These are phyloP conservation scores for Chamaea fasciata DNA, from an alignment of 2,113 vertebrate genomes.

Conservation along the genomic window DNA sequence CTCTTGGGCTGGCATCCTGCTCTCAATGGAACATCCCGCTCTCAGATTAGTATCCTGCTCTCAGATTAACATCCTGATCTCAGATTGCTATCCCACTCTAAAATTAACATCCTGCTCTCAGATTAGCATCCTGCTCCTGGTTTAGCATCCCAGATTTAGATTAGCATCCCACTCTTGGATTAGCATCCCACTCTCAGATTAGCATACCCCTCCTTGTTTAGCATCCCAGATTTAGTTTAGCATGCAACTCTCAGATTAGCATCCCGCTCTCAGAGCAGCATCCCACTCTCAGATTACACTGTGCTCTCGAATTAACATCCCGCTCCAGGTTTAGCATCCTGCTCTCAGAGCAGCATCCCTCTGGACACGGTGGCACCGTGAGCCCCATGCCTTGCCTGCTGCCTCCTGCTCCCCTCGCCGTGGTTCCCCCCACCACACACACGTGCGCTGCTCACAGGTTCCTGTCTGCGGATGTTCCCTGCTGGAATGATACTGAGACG, in stretches of 20 bases:
- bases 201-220: not conserved
- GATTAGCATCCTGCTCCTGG: not conserved
- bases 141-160: not conserved
- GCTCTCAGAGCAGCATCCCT: not conserved
- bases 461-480: not conserved
- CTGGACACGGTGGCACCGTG: rapidly evolving
- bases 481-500: not conserved
- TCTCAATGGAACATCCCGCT: not conserved
- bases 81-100: not conserved
- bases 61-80: not conserved
- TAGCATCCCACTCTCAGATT: not conserved
- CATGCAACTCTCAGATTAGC: too few relatives aligned
- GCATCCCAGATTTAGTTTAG: too few relatives aligned
- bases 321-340: not conserved
- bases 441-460: not conserved
- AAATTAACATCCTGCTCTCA: not conserved
- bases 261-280: not conserved
- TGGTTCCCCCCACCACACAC: not conserved
- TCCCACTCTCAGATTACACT: rapidly evolving
- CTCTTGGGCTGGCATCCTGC: not conserved
- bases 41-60: not conserved
- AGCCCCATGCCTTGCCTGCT: not conserved
- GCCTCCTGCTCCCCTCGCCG: rapidly evolving
- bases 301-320: not conserved
- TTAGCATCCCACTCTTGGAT: not conserved